phyloP scores from a whole-genome alignment of 53 echinoderm and acorn worm genomes.

The Henricia sp. region DNA sequence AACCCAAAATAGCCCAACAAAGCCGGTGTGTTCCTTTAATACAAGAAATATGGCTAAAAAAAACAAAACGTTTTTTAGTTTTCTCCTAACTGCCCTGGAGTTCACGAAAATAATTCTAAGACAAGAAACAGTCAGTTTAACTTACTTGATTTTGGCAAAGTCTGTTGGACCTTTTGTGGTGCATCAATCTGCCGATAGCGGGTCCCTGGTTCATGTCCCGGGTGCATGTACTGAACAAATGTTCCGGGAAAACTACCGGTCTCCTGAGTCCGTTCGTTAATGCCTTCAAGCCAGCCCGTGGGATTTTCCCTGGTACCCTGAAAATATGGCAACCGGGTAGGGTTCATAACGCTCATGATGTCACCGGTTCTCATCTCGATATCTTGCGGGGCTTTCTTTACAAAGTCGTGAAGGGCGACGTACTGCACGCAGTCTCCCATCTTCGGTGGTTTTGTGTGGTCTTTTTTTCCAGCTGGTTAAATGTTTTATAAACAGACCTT shows the following conservation, averaged over 20 bases:
- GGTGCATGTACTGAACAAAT: constrained; percentile 72
- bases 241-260: constrained; percentile 92
- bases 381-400: constrained; percentile 68
- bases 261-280: constrained; percentile 84
- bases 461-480: too few species aligned
- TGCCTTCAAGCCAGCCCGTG: constrained; percentile 85
- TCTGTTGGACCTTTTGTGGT: neutral
- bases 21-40: too few species aligned
- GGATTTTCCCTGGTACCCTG: constrained; percentile 85
- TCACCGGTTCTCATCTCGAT: constrained; percentile 75
- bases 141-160: constrained; percentile 7
- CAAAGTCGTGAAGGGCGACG: constrained; percentile 71
- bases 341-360: constrained; percentile 66
- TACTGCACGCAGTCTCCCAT: constrained; percentile 82
- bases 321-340: constrained; percentile 59
- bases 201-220: neutral
- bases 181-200: neutral
- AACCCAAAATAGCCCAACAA: too few species aligned
- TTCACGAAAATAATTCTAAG: too few species aligned
- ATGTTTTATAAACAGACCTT: too few species aligned
- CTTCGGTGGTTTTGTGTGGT: constrained; percentile 4
- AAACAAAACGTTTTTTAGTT: too few species aligned
- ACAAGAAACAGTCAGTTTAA: neutral
- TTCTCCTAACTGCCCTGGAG: too few species aligned
- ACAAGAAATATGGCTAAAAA: too few species aligned